A percentile compares a stretch with the other conserved stretches of the same genome.
Conservation (phyloP, 2,888 invertebrate genomes). For the Epiblema foenella region DNA sequence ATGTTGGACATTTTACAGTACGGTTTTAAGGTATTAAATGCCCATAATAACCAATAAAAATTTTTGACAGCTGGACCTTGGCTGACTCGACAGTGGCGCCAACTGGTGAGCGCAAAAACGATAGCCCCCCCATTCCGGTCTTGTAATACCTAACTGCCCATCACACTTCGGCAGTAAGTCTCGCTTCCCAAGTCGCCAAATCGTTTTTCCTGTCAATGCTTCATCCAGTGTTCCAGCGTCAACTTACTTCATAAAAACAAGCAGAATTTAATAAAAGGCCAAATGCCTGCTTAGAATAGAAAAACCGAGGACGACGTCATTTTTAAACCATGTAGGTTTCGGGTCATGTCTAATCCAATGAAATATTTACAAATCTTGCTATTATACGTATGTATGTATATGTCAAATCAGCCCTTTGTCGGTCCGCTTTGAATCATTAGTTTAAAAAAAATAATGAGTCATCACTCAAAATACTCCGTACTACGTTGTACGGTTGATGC, state of each 20-base stretch:
- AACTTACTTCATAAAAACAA: not conserved
- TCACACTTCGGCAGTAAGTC: not conserved
- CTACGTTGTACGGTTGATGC: constrained; percentile 31
- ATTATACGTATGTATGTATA: not conserved
- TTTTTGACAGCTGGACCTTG: no score
- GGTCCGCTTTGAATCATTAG: constrained; percentile 38
- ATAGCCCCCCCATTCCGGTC: no score
- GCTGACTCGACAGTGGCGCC: no score
- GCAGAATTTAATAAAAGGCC: not conserved
- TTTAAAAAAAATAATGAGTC: constrained; percentile 39
- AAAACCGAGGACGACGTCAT: not conserved
- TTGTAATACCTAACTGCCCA: no score
- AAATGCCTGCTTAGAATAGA: not conserved
- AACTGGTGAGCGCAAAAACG: no score
- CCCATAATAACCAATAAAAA: no score
- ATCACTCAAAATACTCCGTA: constrained; percentile 43
- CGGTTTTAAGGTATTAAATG: no score
- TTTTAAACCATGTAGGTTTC: not conserved
- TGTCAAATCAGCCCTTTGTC: constrained; percentile 13
- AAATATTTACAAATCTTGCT: not conserved
- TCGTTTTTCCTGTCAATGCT: not conserved
- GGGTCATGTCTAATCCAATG: not conserved
- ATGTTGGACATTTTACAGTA: no score
- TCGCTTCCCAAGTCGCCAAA: no score
- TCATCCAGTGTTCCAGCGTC: not conserved